Conservation (phyloP, 2,113 vertebrate species). For the Polyodon spathula region DNA sequence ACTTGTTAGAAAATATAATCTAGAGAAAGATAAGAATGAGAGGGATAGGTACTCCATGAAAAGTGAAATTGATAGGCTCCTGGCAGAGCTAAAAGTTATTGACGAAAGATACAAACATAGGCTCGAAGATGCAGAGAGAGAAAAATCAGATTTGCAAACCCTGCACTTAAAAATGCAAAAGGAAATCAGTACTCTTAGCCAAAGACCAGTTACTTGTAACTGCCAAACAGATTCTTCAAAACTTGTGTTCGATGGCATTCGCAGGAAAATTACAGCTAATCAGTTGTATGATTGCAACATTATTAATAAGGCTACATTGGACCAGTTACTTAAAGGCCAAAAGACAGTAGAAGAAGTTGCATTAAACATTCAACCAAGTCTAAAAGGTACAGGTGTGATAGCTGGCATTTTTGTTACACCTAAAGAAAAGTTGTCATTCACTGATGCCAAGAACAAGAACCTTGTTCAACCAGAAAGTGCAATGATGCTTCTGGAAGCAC, state of each 20-base stretch:
- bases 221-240: conserved; percentile 70
- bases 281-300: conserved; percentile 82
- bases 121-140: conserved; percentile 53
- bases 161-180: conserved; percentile 56
- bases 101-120: conserved; percentile 66
- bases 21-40: conserved; percentile 65
- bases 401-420: conserved; percentile 70
- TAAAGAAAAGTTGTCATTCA: conserved; percentile 71
- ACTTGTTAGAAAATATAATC: conserved; percentile 60
- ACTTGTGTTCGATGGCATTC: conserved; percentile 73
- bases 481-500: conserved; percentile 74
- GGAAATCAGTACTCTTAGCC: conserved; percentile 63
- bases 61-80: conserved; percentile 71
- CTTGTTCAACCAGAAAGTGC: conserved; percentile 65
- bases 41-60: conserved; percentile 63
- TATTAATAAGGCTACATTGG: conserved; percentile 71
- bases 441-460: conserved; percentile 79
- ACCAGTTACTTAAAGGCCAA: conserved; percentile 71
- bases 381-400: conserved; percentile 82
- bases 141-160: conserved; percentile 57
- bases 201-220: conserved; percentile 59
- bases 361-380: conserved; percentile 71
- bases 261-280: conserved; percentile 78
- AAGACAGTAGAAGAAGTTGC: conserved; percentile 75
- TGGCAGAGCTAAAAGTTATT: conserved; percentile 65